Conservation (phyloP, 2,797 vertebrate genomes). For the Perodicticus potto region DNA sequence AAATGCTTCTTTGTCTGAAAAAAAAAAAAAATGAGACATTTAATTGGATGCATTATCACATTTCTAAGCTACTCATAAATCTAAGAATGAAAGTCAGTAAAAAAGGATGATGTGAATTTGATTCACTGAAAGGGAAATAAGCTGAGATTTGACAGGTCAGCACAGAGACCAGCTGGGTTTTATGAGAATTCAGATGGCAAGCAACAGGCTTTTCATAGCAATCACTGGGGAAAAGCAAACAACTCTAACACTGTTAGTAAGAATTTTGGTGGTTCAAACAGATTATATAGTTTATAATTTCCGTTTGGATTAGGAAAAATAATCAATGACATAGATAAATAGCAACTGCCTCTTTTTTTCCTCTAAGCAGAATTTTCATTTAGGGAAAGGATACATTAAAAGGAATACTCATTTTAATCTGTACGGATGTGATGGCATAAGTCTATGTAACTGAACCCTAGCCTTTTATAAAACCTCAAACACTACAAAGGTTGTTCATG, state of each 20-base stretch:
- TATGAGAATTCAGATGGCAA: neutral
- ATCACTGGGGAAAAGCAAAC: neutral
- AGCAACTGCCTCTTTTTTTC: neutral
- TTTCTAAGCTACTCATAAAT: constrained; percentile 44
- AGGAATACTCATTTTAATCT: constrained; percentile 20
- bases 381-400: constrained; percentile 10
- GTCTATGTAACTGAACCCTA: neutral
- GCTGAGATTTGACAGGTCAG: neutral
- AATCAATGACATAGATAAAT: neutral
- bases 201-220: neutral
- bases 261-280: neutral
- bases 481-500: neutral
- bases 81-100: constrained; percentile 28
- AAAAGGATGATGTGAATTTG: neutral
- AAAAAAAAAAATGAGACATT: neutral
- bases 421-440: neutral
- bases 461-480: neutral
- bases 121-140: constrained; percentile 23
- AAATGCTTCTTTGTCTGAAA: constrained; percentile 16
- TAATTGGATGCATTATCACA: neutral
- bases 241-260: neutral
- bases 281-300: constrained; percentile 13
- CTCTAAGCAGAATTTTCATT: neutral
- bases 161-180: neutral
- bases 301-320: neutral